Conservation (phyloP, 2,797 vertebrate genomes). For the Chaetophractus vellerosus region DNA sequence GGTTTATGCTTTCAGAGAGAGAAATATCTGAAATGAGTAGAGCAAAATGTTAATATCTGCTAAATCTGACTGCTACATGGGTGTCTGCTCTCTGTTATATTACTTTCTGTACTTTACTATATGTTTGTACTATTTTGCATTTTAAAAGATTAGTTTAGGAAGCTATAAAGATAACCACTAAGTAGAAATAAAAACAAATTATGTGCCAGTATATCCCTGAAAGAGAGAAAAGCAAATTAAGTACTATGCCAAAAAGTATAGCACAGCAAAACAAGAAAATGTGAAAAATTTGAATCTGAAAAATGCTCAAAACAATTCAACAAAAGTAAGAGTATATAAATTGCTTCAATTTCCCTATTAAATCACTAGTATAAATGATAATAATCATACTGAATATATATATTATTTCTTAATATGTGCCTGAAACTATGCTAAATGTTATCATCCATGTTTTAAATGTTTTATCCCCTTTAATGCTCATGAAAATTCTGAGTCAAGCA, state of each 20-base stretch:
- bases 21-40: constrained; percentile 11
- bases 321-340: background rate
- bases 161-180: constrained; percentile 48
- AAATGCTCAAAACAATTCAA: background rate
- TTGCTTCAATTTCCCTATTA: background rate
- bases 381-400: background rate
- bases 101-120: constrained; percentile 66
- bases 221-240: background rate
- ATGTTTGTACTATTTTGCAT: constrained; percentile 62
- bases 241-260: background rate
- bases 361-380: background rate
- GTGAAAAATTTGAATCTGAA: background rate
- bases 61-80: constrained; percentile 37
- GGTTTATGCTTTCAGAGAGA: constrained; percentile 34
- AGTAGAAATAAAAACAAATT: constrained; percentile 62
- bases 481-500: background rate
- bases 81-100: background rate
- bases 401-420: constrained; percentile 12
- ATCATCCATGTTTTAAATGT: background rate
- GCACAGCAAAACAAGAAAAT: background rate
- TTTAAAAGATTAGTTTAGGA: constrained; percentile 69
- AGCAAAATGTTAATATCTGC: constrained; percentile 64
- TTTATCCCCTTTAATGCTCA: background rate
- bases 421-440: background rate
- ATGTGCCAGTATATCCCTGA: background rate